phyloP scores from a whole-genome alignment of 2,888 invertebrate genomes.

The Mythimna lalbum region DNA sequence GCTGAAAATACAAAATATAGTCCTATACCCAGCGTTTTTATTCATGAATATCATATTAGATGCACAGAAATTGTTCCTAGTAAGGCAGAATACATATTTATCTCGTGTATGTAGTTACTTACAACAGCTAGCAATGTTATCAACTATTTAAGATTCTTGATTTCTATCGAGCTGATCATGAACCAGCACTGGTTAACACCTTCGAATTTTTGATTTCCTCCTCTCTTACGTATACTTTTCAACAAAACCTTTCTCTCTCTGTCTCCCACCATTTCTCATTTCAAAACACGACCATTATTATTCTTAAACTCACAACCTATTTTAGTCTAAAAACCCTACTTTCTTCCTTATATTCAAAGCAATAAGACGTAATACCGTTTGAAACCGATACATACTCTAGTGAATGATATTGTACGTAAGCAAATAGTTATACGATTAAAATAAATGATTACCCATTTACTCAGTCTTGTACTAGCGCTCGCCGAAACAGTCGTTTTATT shows the following conservation, averaged over 20 bases:
- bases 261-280: neutral
- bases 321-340: neutral
- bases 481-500: too few relatives aligned
- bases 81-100: too few relatives aligned
- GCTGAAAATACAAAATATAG: too few relatives aligned
- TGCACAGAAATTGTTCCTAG: too few relatives aligned
- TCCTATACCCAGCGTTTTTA: too few relatives aligned
- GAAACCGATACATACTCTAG: slow-evolving; percentile 16
- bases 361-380: slow-evolving; percentile 31
- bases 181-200: neutral
- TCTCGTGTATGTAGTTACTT: too few relatives aligned
- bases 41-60: too few relatives aligned
- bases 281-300: neutral
- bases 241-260: neutral
- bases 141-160: neutral
- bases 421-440: too few relatives aligned
- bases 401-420: slow-evolving; percentile 14
- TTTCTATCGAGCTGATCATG: neutral
- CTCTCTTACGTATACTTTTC: neutral
- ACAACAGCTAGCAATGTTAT: neutral
- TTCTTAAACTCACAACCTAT: neutral
- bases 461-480: too few relatives aligned
- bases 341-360: neutral
- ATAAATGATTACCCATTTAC: too few relatives aligned
- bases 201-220: neutral